These are phyloP conservation scores for Halcyon leucocephala DNA, from an alignment of 2,797 vertebrate genomes.

Conservation along the genomic window DNA sequence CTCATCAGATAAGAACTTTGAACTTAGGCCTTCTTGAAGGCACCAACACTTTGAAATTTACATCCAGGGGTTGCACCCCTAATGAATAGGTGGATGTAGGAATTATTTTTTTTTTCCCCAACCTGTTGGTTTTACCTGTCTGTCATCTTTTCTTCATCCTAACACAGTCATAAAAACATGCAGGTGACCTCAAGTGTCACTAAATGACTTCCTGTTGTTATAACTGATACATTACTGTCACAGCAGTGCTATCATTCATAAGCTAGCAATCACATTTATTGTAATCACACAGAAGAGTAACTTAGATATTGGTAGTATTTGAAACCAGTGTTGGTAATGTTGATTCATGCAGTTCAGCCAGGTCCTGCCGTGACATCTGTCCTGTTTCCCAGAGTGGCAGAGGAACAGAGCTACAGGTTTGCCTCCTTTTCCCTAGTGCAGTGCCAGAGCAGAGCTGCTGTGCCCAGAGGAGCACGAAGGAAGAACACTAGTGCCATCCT, in stretches of 20 bases:
- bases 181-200: neutral
- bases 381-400: neutral
- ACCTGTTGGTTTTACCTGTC: neutral
- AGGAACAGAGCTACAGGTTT: neutral
- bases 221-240: neutral
- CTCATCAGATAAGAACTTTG: neutral
- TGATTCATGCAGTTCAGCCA: neutral
- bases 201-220: neutral
- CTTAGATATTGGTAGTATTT: neutral
- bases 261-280: neutral
- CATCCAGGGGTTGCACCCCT: neutral
- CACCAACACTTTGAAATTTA: neutral
- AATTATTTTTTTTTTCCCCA: neutral
- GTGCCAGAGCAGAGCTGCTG: neutral
- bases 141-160: neutral
- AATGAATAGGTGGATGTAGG: neutral
- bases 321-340: neutral
- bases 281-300: neutral
- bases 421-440: neutral
- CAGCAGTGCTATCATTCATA: neutral
- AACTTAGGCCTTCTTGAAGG: neutral
- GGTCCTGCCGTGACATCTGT: neutral
- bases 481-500: neutral
- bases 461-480: neutral
- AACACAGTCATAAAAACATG: neutral